These are phyloP conservation scores for Carcharodon carcharias DNA, from an alignment of 2,797 vertebrate species.

Conservation along the genomic window DNA sequence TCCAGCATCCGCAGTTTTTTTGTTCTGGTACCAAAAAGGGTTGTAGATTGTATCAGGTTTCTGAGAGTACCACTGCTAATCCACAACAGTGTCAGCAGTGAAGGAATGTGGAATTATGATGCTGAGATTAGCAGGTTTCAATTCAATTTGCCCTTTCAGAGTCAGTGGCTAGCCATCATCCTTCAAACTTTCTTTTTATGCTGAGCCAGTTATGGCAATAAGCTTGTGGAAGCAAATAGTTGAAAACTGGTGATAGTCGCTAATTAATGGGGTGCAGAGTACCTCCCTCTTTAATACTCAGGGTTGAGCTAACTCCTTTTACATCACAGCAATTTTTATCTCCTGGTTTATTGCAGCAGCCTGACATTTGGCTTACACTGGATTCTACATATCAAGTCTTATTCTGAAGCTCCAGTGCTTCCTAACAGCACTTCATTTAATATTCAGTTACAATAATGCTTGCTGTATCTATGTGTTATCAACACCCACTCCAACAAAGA, in stretches of 20 bases:
- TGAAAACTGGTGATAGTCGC: neutral
- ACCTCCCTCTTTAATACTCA: neutral
- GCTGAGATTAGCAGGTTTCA: neutral
- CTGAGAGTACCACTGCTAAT: neutral
- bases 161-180: neutral
- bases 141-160: neutral
- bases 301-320: neutral
- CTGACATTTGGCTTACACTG: neutral
- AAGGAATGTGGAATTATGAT: neutral
- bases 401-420: neutral
- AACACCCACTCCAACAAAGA: neutral
- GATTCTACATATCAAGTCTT: neutral
- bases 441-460: neutral
- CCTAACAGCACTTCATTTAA: neutral
- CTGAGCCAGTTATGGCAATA: too few species aligned
- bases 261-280: neutral
- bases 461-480: neutral
- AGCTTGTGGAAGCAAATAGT: neutral
- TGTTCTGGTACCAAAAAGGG: neutral
- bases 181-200: neutral
- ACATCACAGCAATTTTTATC: neutral
- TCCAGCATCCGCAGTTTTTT: too few species aligned
- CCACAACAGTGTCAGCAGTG: neutral
- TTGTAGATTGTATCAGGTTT: neutral
- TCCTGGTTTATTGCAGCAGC: neutral